Conservation (phyloP, 2,797 vertebrate genomes). For the Tauraco hartlaubi region DNA sequence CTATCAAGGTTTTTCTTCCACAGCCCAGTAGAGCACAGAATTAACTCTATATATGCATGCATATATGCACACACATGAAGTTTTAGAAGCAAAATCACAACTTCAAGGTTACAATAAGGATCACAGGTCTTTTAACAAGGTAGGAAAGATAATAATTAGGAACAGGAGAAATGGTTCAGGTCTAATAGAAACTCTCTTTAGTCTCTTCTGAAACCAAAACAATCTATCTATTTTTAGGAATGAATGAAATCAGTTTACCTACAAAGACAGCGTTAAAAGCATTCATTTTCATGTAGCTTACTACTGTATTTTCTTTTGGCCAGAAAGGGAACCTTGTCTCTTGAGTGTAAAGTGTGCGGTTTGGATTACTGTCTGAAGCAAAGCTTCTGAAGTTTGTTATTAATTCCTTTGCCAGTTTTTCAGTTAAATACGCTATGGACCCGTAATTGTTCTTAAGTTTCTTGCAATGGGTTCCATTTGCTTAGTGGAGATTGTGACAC, state of each 20-base stretch:
- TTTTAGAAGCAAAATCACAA: not conserved
- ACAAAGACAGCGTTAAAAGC: not conserved
- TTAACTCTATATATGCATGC: not conserved
- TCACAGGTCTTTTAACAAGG: not conserved
- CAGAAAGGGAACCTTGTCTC: not conserved
- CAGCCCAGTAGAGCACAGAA: not conserved
- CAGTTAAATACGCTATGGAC: not conserved
- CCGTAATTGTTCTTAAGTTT: not conserved
- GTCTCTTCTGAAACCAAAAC: not conserved
- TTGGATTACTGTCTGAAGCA: not conserved
- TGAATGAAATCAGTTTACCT: not conserved
- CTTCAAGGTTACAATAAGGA: not conserved
- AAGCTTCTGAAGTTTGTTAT: not conserved
- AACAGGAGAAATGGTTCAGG: not conserved
- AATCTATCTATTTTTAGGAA: not conserved
- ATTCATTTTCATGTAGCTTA: not conserved
- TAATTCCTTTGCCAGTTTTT: not conserved
- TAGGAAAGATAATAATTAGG: not conserved
- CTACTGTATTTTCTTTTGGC: not conserved
- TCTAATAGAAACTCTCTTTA: not conserved
- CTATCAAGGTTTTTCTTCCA: not conserved
- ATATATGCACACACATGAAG: accelerated
- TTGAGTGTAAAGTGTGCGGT: not conserved
- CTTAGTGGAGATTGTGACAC: not conserved
- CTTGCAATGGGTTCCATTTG: not conserved